Evolutionary conservation across 2,888 invertebrate species (phyloP).

Genomic region (Biston betularia): DNA sequence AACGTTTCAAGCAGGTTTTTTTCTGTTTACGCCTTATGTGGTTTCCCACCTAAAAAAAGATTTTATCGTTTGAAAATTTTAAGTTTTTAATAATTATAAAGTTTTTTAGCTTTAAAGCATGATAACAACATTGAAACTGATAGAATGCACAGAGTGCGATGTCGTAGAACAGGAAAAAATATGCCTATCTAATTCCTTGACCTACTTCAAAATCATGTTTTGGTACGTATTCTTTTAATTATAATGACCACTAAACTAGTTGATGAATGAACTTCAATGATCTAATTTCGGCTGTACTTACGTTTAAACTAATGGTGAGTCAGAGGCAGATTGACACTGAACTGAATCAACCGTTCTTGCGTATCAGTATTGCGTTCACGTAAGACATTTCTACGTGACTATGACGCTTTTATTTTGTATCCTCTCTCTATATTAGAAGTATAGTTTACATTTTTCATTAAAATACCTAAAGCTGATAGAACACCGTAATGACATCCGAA

Average conservation of each 20-base stretch:
- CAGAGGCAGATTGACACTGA: constrained; percentile 9
- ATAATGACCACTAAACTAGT: not conserved
- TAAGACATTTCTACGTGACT: constrained; percentile 2
- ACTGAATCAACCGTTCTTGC: constrained; percentile 4
- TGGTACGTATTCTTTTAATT: not conserved
- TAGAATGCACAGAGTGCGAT: no score
- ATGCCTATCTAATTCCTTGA: no score
- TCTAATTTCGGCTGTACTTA: constrained; percentile 14
- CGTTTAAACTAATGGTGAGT: constrained; percentile 17
- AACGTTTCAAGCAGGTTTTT: no score
- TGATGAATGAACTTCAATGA: constrained; percentile 13
- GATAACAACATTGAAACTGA: no score
- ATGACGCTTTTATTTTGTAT: constrained; percentile 10
- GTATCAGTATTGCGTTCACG: constrained; percentile 7
- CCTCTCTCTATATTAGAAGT: not conserved
- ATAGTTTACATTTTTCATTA: not conserved
- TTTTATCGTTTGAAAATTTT: no score
- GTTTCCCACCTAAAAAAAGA: no score
- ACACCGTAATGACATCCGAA: constrained; percentile 3
- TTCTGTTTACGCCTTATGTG: no score
- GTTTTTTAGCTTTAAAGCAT: no score
- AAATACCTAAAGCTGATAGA: not conserved
- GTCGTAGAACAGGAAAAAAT: no score
- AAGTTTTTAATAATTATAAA: no score
- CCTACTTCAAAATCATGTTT: not conserved